Conservation (phyloP, 2,888 invertebrate species). For the Drosophila paucipuncta region DNA sequence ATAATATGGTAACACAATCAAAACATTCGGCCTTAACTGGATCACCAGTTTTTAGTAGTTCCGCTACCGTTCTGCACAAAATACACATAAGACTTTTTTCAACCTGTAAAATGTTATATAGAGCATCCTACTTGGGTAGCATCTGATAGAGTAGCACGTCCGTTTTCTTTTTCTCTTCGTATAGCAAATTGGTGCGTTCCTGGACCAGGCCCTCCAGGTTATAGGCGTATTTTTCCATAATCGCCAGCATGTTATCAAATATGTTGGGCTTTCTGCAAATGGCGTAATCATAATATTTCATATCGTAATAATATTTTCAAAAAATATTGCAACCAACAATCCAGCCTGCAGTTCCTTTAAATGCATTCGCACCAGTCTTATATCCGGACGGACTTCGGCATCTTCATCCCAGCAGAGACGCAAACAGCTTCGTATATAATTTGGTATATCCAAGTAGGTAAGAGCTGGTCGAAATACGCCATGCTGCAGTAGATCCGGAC, state of each 20-base stretch:
- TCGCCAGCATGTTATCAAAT: conserved; percentile 95
- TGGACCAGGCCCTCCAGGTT: conserved; percentile 94
- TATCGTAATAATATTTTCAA: background rate
- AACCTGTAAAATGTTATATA: too few relatives aligned
- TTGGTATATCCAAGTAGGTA: conserved; percentile 88
- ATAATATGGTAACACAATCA: conserved; percentile 93
- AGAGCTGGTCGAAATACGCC: conserved; percentile 89
- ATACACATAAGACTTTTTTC: background rate
- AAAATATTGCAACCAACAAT: conserved; percentile 84
- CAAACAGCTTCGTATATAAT: conserved; percentile 91
- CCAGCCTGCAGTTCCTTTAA: conserved; percentile 93
- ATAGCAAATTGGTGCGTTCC: conserved; percentile 92
- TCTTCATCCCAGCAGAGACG: conserved; percentile 93
- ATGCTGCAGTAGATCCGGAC: conserved; percentile 85
- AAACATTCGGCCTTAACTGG: conserved; percentile 93
- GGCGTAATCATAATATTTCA: background rate
- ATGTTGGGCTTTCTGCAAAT: conserved; percentile 91
- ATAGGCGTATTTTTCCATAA: conserved; percentile 96
- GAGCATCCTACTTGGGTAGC: conserved; percentile 90
- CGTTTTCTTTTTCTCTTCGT: conserved; percentile 94
- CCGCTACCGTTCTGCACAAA: conserved; percentile 90
- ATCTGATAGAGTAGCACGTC: conserved; percentile 93
- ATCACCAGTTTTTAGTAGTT: conserved; percentile 91
- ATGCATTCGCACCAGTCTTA: conserved; percentile 90
- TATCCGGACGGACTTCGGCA: conserved; percentile 90